Evolutionary conservation across 2,888 invertebrate species (phyloP).

Genomic region (Uropetala carovei): DNA sequence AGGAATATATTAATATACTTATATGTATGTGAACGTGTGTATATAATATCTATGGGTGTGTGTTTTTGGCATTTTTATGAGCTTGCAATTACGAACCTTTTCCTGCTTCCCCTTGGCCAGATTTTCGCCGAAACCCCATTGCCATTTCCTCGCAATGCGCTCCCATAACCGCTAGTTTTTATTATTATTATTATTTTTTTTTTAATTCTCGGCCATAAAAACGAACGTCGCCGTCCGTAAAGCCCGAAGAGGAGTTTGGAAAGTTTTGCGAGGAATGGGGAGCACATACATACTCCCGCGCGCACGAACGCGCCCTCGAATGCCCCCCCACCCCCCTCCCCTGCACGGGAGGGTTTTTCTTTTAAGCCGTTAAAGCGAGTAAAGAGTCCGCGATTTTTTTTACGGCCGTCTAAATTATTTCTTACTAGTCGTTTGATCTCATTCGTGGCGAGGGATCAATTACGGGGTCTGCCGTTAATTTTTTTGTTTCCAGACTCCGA

Average conservation of each 20-base stretch:
- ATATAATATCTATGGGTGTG: too few species aligned
- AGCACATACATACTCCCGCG: not conserved
- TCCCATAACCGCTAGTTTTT: too few species aligned
- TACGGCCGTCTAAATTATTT: constrained; percentile 14
- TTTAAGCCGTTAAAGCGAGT: not conserved
- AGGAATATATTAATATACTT: too few species aligned
- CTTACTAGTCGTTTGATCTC: not conserved
- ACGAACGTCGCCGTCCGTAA: not conserved
- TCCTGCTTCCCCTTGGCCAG: too few species aligned
- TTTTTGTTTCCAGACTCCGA: too few species aligned
- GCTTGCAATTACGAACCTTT: too few species aligned
- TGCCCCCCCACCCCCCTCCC: not conserved
- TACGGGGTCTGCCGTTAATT: not conserved
- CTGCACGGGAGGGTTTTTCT: not conserved
- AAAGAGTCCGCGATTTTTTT: not conserved
- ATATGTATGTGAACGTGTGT: too few species aligned
- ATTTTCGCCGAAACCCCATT: too few species aligned
- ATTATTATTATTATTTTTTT: too few species aligned
- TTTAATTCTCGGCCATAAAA: not conserved
- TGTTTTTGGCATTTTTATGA: too few species aligned
- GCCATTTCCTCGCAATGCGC: too few species aligned
- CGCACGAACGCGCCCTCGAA: not conserved
- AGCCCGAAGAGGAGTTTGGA: not conserved
- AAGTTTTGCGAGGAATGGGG: not conserved
- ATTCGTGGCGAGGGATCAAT: not conserved